Conservation (phyloP, 2,113 vertebrate species). For the Otocyon megalotis region DNA sequence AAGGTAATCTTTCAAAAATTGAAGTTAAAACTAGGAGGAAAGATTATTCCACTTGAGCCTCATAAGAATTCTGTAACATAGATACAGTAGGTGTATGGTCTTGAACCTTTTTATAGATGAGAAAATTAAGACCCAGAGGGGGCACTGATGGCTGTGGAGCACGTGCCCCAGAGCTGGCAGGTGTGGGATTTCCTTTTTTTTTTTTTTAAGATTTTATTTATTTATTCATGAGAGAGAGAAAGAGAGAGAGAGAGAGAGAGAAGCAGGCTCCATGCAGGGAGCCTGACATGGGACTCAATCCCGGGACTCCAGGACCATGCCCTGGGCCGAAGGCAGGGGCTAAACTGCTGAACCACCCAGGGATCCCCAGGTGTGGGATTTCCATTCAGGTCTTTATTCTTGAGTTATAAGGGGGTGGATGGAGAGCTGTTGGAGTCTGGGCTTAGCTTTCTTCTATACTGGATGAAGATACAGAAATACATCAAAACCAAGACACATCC, state of each 20-base stretch:
- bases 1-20: background rate
- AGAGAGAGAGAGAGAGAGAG: no score
- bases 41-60: background rate
- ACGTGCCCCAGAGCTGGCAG: fast-evolving
- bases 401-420: background rate
- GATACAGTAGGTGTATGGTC: no score
- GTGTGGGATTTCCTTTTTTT: background rate
- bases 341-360: no score
- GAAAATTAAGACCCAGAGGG: background rate
- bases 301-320: no score
- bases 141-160: fast-evolving
- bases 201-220: no score
- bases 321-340: no score
- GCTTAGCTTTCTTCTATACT: background rate
- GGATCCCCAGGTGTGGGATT: background rate
- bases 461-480: no score
- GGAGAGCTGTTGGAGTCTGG: background rate
- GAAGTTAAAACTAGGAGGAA: background rate
- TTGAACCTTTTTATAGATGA: background rate
- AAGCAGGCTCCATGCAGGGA: no score
- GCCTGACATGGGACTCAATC: no score
- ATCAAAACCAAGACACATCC: background rate
- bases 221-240: no score
- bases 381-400: fast-evolving
- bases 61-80: background rate